A percentile compares a stretch with the other conserved stretches of the same genome.
phyloP scores from a whole-genome alignment of 2,113 vertebrate genomes.

The Passer domesticus region DNA sequence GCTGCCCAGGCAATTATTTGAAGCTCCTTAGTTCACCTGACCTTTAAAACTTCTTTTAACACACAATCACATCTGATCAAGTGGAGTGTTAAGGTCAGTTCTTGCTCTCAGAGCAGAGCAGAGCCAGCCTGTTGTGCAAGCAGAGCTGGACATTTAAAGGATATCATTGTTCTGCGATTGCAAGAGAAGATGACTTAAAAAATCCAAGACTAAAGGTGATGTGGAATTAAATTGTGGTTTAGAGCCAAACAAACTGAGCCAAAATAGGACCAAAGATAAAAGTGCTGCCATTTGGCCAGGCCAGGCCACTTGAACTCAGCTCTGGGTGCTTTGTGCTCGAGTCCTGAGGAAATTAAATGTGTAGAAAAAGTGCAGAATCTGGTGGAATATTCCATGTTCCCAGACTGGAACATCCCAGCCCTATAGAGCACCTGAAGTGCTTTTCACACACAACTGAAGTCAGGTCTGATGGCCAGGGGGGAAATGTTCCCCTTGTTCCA shows the following conservation, averaged over 20 bases:
- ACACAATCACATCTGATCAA: not conserved
- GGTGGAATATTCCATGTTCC: not conserved
- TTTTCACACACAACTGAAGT: not conserved
- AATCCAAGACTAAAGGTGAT: not conserved
- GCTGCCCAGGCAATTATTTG: not conserved
- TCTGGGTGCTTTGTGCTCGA: not conserved
- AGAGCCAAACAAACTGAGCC: not conserved
- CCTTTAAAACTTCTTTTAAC: conserved; percentile 17
- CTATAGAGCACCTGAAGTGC: not conserved
- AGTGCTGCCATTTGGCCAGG: not conserved
- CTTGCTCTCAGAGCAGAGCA: not conserved
- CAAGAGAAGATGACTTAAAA: not conserved
- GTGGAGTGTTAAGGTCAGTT: not conserved
- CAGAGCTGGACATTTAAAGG: not conserved
- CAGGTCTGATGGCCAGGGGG: not conserved
- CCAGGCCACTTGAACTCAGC: not conserved
- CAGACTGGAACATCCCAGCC: not conserved
- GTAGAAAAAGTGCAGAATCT: not conserved
- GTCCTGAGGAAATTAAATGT: not conserved
- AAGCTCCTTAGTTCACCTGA: not conserved
- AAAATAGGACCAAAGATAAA: not conserved
- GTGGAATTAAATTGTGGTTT: not conserved
- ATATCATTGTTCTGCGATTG: not conserved
- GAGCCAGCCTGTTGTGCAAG: not conserved
- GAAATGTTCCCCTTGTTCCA: not conserved